A percentile compares a stretch with the other conserved stretches of the same genome.
These are phyloP conservation scores for Shargacucullia verbasci DNA, from an alignment of 2,888 invertebrate genomes.

Conservation along the genomic window DNA sequence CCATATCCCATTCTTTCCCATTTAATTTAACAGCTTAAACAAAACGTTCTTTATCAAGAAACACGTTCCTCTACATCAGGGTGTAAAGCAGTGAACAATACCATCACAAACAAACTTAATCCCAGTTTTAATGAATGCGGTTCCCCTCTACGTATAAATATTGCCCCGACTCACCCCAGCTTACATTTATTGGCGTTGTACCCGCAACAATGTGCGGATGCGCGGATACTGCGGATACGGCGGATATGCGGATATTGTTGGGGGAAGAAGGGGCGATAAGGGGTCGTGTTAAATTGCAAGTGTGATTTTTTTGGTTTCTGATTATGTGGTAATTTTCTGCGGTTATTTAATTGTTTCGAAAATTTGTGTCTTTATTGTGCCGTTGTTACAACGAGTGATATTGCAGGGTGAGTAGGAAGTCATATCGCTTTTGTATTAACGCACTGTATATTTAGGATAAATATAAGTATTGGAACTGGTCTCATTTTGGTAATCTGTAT, in stretches of 20 bases:
- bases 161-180: constrained; percentile 48
- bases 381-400: neutral
- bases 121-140: constrained; percentile 68
- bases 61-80: constrained; percentile 25
- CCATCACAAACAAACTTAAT: constrained; percentile 63
- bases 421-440: neutral
- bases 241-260: constrained; percentile 57
- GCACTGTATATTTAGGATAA: no score
- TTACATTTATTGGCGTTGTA: constrained; percentile 63
- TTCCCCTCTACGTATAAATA: constrained; percentile 55
- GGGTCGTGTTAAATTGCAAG: constrained; percentile 57
- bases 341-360: constrained; percentile 31
- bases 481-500: no score
- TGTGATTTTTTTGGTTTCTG: constrained; percentile 55
- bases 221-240: constrained; percentile 45
- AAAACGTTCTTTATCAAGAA: constrained; percentile 36
- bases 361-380: constrained; percentile 2
- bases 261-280: constrained; percentile 55
- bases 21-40: constrained; percentile 28
- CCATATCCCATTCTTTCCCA: constrained; percentile 4
- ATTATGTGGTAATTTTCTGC: constrained; percentile 41
- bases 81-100: constrained; percentile 50
- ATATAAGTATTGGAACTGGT: no score
- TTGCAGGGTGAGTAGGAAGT: neutral
- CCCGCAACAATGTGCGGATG: constrained; percentile 56